Conservation (phyloP, 2,888 invertebrate species). For the Drosophila falleni region DNA sequence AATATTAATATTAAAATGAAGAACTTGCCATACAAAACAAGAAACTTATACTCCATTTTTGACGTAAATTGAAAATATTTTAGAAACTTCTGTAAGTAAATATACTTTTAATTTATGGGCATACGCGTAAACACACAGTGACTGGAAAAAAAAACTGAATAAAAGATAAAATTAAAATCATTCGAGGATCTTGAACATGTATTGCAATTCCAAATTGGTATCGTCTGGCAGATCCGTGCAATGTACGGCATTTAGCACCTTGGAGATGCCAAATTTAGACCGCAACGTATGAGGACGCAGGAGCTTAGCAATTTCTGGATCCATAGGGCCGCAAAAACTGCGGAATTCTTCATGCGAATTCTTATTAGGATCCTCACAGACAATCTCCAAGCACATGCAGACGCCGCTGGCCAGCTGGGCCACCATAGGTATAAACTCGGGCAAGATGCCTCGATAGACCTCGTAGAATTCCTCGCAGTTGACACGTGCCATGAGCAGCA, state of each 20-base stretch:
- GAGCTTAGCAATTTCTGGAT: conserved; percentile 95
- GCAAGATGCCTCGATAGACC: conserved; percentile 95
- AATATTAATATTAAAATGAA: neutral
- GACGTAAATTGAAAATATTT: neutral
- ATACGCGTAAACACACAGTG: conserved; percentile 1
- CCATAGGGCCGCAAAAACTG: conserved; percentile 93
- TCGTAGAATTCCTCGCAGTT: conserved; percentile 97
- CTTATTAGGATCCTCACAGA: conserved; percentile 86
- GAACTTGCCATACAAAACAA: neutral
- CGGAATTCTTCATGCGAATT: conserved; percentile 91
- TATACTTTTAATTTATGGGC: conserved; percentile 12
- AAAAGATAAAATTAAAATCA: conserved; percentile 38
- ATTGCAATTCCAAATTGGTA: conserved; percentile 92
- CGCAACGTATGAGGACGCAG: conserved; percentile 93
- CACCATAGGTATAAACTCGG: conserved; percentile 93
- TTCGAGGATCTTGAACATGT: conserved; percentile 91
- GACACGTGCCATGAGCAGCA: conserved; percentile 91
- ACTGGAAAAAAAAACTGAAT: conserved; percentile 24
- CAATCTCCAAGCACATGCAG: conserved; percentile 94
- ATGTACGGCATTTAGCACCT: conserved; percentile 95
- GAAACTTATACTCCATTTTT: neutral
- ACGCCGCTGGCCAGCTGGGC: conserved; percentile 93
- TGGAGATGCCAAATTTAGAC: conserved; percentile 93
- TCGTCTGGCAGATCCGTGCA: conserved; percentile 97
- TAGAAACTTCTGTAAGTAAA: neutral